Percentiles rank a stretch among this genome's conserved stretches.
Conservation (phyloP, 1,140 invertebrate species). For the Dreissena polymorpha region DNA sequence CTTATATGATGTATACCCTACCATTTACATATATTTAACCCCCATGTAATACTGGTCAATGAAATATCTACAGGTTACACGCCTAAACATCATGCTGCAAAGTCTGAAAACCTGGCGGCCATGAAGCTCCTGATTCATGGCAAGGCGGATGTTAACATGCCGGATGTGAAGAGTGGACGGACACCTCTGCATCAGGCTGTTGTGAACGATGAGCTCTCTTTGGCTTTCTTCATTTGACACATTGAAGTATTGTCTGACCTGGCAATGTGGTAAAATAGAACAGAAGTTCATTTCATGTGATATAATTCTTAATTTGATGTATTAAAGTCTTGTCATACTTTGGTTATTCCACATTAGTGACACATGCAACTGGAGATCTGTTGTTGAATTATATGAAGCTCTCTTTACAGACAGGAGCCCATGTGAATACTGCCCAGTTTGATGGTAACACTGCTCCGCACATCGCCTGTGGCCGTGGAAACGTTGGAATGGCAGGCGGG, state of each 20-base stretch:
- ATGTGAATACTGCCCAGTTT: conserved; percentile 73
- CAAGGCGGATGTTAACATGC: conserved; percentile 72
- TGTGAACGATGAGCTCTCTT: conserved; percentile 83
- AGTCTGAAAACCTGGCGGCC: conserved; percentile 64
- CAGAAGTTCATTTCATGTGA: too few relatives aligned
- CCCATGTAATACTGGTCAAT: conserved; percentile 13
- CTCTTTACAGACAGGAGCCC: conserved; percentile 66
- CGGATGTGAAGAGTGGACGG: conserved; percentile 88
- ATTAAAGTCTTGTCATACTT: too few relatives aligned
- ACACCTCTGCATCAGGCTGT: conserved; percentile 93
- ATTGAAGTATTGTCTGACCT: too few relatives aligned
- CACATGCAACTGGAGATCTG: too few relatives aligned
- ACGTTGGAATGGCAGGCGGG: conserved; percentile 74
- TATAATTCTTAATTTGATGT: too few relatives aligned
- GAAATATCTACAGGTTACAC: conserved; percentile 71
- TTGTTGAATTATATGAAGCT: neutral
- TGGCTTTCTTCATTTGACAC: conserved; percentile 55
- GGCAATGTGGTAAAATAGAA: too few relatives aligned
- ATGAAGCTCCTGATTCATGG: conserved; percentile 69
- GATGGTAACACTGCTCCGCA: conserved; percentile 78
- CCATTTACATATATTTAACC: too few relatives aligned
- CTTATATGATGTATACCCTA: too few relatives aligned
- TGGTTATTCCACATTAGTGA: too few relatives aligned
- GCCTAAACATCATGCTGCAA: conserved; percentile 73
- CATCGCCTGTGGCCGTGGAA: conserved; percentile 74